Evolutionary conservation across 2,888 invertebrate species (phyloP).

Genomic region (Fragum sueziense): DNA sequence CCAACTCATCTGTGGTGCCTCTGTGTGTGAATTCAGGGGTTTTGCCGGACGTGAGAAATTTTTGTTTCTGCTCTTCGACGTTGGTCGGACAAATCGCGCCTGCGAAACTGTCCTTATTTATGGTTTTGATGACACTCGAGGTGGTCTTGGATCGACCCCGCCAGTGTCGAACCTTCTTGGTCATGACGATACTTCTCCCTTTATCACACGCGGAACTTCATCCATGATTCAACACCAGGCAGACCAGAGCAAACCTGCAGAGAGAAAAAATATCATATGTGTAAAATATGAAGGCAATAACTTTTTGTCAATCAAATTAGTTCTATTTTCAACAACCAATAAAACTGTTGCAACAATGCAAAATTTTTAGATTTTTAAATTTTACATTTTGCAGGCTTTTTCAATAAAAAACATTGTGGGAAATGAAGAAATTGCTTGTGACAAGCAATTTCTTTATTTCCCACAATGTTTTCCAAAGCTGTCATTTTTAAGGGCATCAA

Average conservation of each 20-base stretch:
- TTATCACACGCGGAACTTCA: not conserved
- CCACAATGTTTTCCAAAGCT: not conserved
- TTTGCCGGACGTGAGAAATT: conserved; percentile 76
- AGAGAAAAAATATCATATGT: not conserved
- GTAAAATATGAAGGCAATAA: not conserved
- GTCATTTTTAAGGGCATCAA: not conserved
- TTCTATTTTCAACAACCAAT: not conserved
- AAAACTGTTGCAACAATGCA: not conserved
- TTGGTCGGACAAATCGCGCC: conserved; percentile 75
- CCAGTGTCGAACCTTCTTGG: conserved; percentile 59
- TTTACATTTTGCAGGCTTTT: not conserved
- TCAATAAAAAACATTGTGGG: not conserved
- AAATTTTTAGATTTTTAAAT: not conserved
- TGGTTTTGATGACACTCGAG: conserved; percentile 57
- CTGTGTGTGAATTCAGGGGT: conserved; percentile 74
- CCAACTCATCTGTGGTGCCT: conserved; percentile 67
- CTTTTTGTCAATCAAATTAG: not conserved
- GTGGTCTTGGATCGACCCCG: conserved; percentile 53
- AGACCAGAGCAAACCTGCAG: conserved; percentile 4
- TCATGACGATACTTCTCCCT: conserved; percentile 32
- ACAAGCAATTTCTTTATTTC: not conserved
- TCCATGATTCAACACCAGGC: not conserved
- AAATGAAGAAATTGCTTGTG: conserved; percentile 1
- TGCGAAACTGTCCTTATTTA: conserved; percentile 62
- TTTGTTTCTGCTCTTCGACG: conserved; percentile 77